Percentiles rank a stretch among this genome's conserved stretches.
These are phyloP conservation scores for Scolopax bukidnonensis DNA, from an alignment of 2,797 vertebrate genomes.

Conservation along the genomic window DNA sequence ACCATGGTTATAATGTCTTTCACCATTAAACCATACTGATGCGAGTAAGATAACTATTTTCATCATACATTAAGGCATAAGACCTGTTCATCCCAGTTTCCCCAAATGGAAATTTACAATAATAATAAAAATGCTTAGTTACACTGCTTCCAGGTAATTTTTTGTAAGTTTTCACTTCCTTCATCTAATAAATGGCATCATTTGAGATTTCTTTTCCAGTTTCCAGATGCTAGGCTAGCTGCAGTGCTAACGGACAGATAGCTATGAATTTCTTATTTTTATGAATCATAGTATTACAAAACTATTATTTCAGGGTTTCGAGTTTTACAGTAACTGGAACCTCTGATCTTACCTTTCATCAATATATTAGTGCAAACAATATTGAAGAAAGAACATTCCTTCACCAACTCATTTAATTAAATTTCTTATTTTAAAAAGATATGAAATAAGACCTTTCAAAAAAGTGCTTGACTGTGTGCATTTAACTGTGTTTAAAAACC, in stretches of 20 bases:
- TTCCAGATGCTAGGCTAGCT: background rate
- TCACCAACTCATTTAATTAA: background rate
- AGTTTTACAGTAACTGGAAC: background rate
- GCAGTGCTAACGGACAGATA: background rate
- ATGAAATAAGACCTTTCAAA: background rate
- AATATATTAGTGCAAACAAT: background rate
- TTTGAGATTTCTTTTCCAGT: background rate
- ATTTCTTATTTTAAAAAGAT: background rate
- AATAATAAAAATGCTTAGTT: background rate
- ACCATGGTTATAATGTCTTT: background rate
- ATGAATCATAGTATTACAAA: background rate
- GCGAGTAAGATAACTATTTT: background rate
- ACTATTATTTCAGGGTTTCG: background rate
- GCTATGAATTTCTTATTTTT: background rate
- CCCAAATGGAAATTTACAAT: background rate
- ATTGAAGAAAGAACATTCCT: background rate
- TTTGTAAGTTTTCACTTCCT: background rate
- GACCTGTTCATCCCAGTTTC: background rate
- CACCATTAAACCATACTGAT: background rate
- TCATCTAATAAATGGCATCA: background rate
- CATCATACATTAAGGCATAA: background rate
- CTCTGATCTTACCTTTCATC: background rate
- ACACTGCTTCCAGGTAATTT: background rate
- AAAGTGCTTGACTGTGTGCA: background rate
- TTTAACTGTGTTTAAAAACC: background rate